Conservation (phyloP, 2,113 vertebrate genomes). For the Heterotilapia buettikoferi region DNA sequence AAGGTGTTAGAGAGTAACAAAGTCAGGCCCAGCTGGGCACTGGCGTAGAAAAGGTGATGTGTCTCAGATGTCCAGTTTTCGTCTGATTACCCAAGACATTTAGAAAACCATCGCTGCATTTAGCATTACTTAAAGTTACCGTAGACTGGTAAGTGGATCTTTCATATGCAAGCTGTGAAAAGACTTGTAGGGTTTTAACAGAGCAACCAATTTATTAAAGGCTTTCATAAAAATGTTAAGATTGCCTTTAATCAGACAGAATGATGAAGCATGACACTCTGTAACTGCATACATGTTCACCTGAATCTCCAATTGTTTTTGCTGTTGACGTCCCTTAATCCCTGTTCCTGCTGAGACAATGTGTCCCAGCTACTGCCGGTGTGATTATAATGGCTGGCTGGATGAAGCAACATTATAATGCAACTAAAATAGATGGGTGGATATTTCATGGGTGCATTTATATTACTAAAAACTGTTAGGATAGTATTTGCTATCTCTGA, state of each 20-base stretch:
- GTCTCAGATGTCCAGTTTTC: neutral
- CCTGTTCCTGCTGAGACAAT: neutral
- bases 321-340: neutral
- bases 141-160: neutral
- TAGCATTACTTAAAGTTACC: neutral
- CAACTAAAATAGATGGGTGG: neutral
- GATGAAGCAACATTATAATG: neutral
- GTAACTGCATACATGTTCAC: neutral
- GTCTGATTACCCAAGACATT: neutral
- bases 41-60: neutral
- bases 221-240: neutral
- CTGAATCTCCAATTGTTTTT: neutral
- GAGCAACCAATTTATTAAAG: neutral
- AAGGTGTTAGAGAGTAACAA: neutral
- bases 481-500: neutral
- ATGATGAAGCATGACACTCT: neutral
- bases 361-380: neutral
- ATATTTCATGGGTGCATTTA: neutral
- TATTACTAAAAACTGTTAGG: neutral
- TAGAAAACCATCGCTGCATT: neutral
- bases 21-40: neutral
- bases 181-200: neutral
- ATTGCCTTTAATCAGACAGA: neutral
- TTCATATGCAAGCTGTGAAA: neutral
- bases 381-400: neutral